Conservation (phyloP, 2,888 invertebrate species). For the Graphium colonna region DNA sequence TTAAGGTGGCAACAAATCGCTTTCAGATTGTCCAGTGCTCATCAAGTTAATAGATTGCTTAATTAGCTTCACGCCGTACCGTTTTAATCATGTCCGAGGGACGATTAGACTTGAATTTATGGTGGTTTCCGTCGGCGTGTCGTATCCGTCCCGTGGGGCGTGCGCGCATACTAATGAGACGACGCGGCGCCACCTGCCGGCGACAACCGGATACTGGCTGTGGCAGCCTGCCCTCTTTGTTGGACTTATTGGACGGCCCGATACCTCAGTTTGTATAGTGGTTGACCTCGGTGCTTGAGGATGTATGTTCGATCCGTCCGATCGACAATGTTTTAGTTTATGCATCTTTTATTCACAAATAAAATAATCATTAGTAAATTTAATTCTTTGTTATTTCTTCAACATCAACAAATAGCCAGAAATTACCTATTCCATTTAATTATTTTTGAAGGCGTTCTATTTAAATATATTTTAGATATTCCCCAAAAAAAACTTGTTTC, state of each 20-base stretch:
- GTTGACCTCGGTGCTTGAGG: no score
- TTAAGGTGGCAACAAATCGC: background rate
- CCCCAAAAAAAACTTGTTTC: no score
- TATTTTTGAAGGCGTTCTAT: no score
- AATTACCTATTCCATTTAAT: no score
- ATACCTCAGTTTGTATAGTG: no score
- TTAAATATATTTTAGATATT: no score
- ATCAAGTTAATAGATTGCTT: background rate
- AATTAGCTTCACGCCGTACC: conserved; percentile 26
- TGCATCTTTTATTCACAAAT: no score
- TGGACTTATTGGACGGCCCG: conserved; percentile 15
- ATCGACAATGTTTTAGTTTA: no score
- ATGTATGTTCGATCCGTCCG: no score
- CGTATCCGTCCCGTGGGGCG: conserved; percentile 52
- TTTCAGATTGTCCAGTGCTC: background rate
- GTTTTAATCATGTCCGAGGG: conserved; percentile 52
- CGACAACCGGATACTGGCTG: conserved; percentile 29
- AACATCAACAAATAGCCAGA: no score
- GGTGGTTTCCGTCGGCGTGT: conserved; percentile 50
- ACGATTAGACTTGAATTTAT: conserved; percentile 60
- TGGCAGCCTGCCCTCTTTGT: conserved; percentile 22
- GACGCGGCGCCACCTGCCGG: conserved; percentile 53
- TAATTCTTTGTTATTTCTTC: no score
- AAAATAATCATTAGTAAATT: no score
- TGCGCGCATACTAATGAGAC: conserved; percentile 55